Evolutionary conservation across 2,113 vertebrate genomes (phyloP).

Genomic region (Stegastes partitus): DNA sequence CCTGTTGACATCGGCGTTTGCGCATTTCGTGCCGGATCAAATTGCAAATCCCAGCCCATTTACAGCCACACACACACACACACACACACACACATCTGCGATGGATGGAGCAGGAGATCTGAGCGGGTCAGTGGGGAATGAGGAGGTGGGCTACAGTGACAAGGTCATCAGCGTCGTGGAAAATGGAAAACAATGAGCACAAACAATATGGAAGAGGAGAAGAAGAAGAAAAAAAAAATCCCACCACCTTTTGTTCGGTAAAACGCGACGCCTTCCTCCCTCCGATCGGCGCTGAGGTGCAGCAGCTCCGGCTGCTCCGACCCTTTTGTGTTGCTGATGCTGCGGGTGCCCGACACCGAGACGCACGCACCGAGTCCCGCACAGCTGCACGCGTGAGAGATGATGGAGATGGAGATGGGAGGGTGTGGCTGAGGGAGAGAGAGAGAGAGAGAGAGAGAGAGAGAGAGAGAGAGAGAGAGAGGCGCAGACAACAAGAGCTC

Average conservation of each 20-base stretch:
- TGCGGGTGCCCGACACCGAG: conserved; percentile 79
- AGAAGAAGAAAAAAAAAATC: not conserved
- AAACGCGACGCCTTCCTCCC: conserved; percentile 40
- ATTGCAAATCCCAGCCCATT: conserved; percentile 56
- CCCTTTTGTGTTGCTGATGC: conserved; percentile 87
- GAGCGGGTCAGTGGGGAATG: conserved; percentile 69
- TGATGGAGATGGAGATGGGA: conserved; percentile 56
- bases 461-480: not conserved
- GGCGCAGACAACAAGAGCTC: conserved; percentile 1
- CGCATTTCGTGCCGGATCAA: conserved; percentile 61
- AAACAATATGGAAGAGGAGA: conserved; percentile 4
- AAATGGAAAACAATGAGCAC: conserved; percentile 29
- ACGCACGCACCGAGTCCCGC: conserved; percentile 65
- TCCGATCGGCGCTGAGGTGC: conserved; percentile 33
- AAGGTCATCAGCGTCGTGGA: conserved; percentile 73
- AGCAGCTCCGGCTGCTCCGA: conserved; percentile 49
- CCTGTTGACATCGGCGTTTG: conserved; percentile 57
- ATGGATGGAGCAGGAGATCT: conserved; percentile 68
- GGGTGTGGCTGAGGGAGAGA: conserved; percentile 75
- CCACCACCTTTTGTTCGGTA: conserved; percentile 46
- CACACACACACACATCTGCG: conserved; percentile 36
- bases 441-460: not conserved
- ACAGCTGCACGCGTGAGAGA: conserved; percentile 81
- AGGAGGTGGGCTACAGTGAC: conserved; percentile 60
- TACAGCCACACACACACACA: conserved; percentile 21